Base-by-base conservation (phyloP, 2,888 invertebrate species). In the Apotomis betuletana region DNA sequence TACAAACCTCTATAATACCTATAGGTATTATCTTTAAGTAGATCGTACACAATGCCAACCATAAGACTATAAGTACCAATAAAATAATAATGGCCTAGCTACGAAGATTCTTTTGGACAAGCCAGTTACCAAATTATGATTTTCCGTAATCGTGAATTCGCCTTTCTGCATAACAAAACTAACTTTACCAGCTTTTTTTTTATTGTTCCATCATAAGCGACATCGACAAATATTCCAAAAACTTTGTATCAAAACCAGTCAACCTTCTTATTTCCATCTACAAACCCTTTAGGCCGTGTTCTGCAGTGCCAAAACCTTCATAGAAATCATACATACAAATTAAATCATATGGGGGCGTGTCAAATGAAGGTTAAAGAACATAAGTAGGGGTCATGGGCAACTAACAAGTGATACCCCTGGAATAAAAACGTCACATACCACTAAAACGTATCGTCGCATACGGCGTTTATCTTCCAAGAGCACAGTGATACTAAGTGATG, bases 361-460 rank as follows among this genome's bases (percentile, higher is more conserved):
- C 63, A 68, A 69, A 73, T 65, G 60, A 41, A 57, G 85, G 85
- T 83, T 83, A 83, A 84, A 81, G 80, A 84, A 78, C 77, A 71
- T 78, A 80, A 85, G 79, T 79, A 69, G 78, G 76, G 85, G 83
- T 85, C 87, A 86, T 74, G 85, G 85, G 74, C 85, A 80, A 80
- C 81, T 78, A 82, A 76, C 77, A 79, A 78, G 75, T 74, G 73
- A 76, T 74, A 49, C 49, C 12, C 58, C 13, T 49, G 62, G 36
- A 4, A 38, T 49, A 51, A 62, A n/a, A 62, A 49, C 36, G 62
- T n/a, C 51, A n/a, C 49, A 62, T 51, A 15, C 5, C 12, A 58
- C 58, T n/a, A 38, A 38, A 6, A 12, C 10, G 5, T 6, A 58
- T 38, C 36, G 58, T 58, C 6, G 27, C 38, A 58, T 58, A 58